Conservation (phyloP, 64 coral and sea anemone species). For the Montipora cactus region DNA sequence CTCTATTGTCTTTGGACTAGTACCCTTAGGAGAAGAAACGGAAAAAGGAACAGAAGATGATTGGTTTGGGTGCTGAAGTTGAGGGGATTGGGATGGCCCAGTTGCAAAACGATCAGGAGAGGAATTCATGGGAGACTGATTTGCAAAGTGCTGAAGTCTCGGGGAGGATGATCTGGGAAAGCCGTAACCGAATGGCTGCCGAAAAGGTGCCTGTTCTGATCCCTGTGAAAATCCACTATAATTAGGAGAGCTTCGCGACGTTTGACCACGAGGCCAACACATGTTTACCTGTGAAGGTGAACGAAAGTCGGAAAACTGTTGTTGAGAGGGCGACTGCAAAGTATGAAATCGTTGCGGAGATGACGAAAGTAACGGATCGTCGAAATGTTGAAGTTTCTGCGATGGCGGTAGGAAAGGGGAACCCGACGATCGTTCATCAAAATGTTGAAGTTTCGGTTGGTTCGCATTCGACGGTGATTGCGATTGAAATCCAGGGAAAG, state of each 20-base stretch:
- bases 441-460: constrained; percentile 92
- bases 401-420: constrained; percentile 66
- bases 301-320: constrained; percentile 82
- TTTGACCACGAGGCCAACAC: constrained; percentile 77
- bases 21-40: constrained; percentile 77
- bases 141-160: constrained; percentile 91
- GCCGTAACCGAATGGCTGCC: constrained; percentile 81
- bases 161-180: constrained; percentile 85
- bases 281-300: constrained; percentile 81
- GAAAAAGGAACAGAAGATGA: constrained; percentile 59
- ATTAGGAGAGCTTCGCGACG: constrained; percentile 64
- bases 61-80: constrained; percentile 67
- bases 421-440: constrained; percentile 78
- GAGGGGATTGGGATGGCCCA: constrained; percentile 74
- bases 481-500: constrained; percentile 82
- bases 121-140: constrained; percentile 74
- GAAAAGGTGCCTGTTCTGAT: constrained; percentile 72
- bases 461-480: constrained; percentile 65
- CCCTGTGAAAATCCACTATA: constrained; percentile 40
- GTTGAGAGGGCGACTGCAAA: constrained; percentile 50
- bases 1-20: constrained; percentile 75
- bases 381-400: constrained; percentile 97
- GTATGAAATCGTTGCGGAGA: constrained; percentile 82
- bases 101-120: constrained; percentile 59
- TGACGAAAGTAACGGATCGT: constrained; percentile 90